Evolutionary conservation across 1,140 invertebrate genomes (phyloP), one percentile per base, ranked within the genome.

Genomic region (Metaphire vulgaris): DNA sequence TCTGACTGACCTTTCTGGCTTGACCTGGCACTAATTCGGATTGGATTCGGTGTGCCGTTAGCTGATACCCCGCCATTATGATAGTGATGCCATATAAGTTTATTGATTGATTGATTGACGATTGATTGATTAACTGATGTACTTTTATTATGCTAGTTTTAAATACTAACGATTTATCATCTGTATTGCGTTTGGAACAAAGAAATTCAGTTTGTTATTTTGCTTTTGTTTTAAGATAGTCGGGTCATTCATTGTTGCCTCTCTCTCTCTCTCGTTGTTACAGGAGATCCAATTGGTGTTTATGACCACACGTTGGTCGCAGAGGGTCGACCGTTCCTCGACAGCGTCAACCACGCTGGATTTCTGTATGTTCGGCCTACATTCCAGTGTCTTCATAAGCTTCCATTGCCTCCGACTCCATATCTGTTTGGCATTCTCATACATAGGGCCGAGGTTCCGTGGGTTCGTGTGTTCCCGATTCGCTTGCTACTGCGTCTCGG

Each of bases 391-490:
- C 86, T 94, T 69, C 90, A 92, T 79, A 91, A 92, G 81, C 86
- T 95, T 1, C 86, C 79, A 1, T 84, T 93, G 71, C 93, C 93
- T 0, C 87, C 90, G 26, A 88, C 91, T 73, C 93, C 93, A 0
- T 95, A 90, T 84, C 84, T 95, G 26, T 89, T 95, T 79, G 93
- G 90, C 0, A 89, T 95, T 77, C 88, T 95, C 41, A 90, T 96
- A 66, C 92, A 94, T 81, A 91, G 90, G 88, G 93, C 91, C 90
- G 93, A 94, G 87, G 91, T 91, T 30, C 92, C 92, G 0, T 94
- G 93, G 93, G 92, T 92, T 0, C 92, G 92, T 87, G 89, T 94
- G 32, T 92, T 95, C 83, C 92, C 92, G 21, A 85, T 94, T 14
- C 87, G 92, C 26, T 85, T 94, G 16, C 88, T 94, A 76, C 84